Conservation (phyloP, 2,797 vertebrate genomes). For the Sebastes taczanowskii region DNA sequence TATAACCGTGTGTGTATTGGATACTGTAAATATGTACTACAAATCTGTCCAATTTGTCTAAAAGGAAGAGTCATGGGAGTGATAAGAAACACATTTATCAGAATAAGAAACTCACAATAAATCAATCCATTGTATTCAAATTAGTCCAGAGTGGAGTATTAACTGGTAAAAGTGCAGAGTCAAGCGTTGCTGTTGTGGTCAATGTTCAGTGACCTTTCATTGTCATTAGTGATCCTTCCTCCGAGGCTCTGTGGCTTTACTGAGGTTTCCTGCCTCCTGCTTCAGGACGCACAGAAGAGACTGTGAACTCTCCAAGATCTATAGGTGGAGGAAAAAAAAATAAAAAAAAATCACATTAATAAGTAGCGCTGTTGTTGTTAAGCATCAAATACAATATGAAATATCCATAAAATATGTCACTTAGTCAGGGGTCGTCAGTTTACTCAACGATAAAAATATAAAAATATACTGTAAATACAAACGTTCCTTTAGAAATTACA, state of each 20-base stretch:
- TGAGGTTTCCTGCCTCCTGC: conserved; percentile 87
- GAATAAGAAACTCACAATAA: conserved; percentile 38
- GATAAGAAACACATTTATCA: conserved; percentile 70
- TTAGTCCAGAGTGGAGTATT: neutral
- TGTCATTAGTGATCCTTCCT: conserved; percentile 52
- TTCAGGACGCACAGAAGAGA: conserved; percentile 90
- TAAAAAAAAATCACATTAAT: neutral
- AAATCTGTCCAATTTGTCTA: neutral
- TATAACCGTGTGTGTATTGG: too few relatives aligned
- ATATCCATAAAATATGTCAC: too few relatives aligned
- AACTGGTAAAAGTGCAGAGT: conserved; percentile 19
- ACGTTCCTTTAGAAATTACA: neutral
- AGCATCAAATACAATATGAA: too few relatives aligned
- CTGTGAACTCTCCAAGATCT: conserved; percentile 96
- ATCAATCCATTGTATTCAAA: conserved; percentile 18
- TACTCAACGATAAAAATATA: too few relatives aligned
- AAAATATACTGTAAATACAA: too few relatives aligned
- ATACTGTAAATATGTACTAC: too few relatives aligned
- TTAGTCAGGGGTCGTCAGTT: too few relatives aligned
- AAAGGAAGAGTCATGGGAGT: neutral
- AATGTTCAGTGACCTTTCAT: neutral
- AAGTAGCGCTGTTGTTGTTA: neutral
- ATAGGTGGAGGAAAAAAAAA: neutral
- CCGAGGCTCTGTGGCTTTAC: conserved; percentile 81
- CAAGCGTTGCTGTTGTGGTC: neutral